These are phyloP conservation scores for Microcebus tavaratra DNA, from an alignment of 2,113 vertebrate genomes.

Conservation along the genomic window DNA sequence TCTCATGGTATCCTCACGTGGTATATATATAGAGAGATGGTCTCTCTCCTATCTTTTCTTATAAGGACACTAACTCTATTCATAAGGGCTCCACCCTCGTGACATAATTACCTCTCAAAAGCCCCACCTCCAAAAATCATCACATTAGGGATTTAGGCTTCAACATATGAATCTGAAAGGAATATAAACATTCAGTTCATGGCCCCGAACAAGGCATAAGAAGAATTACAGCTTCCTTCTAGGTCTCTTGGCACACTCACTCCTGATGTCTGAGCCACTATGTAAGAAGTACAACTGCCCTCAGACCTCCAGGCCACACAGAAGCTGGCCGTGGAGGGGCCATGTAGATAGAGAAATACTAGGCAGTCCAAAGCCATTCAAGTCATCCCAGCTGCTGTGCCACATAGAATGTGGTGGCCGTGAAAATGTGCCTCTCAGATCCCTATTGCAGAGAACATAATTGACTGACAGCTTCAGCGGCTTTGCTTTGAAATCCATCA, in stretches of 20 bases:
- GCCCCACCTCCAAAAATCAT: background rate
- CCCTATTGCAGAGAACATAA: background rate
- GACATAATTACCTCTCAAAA: background rate
- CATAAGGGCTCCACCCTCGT: background rate
- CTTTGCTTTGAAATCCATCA: background rate
- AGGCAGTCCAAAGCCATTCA: background rate
- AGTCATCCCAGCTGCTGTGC: background rate
- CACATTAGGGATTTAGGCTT: background rate
- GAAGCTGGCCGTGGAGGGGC: too few species aligned
- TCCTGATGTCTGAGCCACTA: background rate
- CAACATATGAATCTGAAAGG: background rate
- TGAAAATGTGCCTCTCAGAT: background rate
- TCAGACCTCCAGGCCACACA: background rate
- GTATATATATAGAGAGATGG: too few species aligned
- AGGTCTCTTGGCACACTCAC: background rate
- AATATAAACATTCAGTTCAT: background rate
- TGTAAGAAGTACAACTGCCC: background rate
- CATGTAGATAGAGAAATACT: background rate
- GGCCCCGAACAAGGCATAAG: background rate
- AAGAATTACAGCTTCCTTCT: background rate
- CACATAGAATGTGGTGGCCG: background rate
- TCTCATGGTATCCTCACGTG: background rate
- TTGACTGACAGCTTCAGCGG: background rate
- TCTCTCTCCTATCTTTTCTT: background rate
- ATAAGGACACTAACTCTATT: background rate